These are phyloP conservation scores for Gymnogyps californianus DNA, from an alignment of 2,113 vertebrate species.

Conservation along the genomic window DNA sequence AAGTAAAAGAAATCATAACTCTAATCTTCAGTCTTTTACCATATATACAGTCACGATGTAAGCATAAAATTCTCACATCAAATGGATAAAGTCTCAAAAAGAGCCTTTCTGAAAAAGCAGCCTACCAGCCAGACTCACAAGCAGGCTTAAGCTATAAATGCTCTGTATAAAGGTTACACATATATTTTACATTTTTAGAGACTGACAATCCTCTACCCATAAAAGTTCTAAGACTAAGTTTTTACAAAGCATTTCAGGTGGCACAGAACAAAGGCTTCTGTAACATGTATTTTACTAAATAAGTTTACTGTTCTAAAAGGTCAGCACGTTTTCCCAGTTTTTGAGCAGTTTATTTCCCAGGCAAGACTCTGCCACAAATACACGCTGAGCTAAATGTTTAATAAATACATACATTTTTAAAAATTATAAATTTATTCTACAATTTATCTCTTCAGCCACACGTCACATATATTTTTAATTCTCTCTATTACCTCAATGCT, in stretches of 20 bases:
- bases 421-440: background rate
- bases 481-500: background rate
- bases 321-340: background rate
- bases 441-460: background rate
- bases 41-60: background rate
- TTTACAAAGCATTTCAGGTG: background rate
- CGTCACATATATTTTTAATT: background rate
- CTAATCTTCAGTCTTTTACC: background rate
- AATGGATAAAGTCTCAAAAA: background rate
- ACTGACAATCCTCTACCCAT: background rate
- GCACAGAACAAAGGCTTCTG: background rate
- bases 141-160: background rate
- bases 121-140: background rate
- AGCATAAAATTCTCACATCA: background rate
- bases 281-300: background rate
- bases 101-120: background rate
- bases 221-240: background rate
- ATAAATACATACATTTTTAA: accelerated
- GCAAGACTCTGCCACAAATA: background rate
- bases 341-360: background rate
- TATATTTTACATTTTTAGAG: background rate
- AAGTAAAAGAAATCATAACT: background rate
- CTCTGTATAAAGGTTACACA: background rate
- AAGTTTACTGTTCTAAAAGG: background rate
- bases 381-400: background rate